Evolutionary conservation across 2,888 invertebrate genomes (phyloP), one percentile per base, ranked within the genome.

Genomic region (Scaptomyza cyrtandrae): DNA sequence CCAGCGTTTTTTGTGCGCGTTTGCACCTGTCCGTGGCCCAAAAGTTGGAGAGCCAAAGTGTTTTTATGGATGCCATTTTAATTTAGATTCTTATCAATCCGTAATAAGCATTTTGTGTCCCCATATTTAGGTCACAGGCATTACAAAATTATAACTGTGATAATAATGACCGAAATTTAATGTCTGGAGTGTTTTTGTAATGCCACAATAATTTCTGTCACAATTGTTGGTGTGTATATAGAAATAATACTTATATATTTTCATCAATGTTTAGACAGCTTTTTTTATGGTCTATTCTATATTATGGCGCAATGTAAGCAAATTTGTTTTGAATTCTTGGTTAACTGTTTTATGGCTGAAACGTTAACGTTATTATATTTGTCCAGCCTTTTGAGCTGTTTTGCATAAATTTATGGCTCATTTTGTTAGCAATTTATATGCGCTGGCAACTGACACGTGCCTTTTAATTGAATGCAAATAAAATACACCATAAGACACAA

Each of bases 391-490:
- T 53, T 37, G 6, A 19, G 24, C 13, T 43, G 54, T 71, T 86
- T 86, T 86, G 81, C 87, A 83, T 83, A 84, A 84, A 78, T 86
- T 70, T 71, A 43, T 46, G 84, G 53, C 78, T 78, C 73, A 80
- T 84, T 86, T 82, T 80, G 78, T 53, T 77, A 53, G 78, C 86
- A 86, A 77, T 82, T 82, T 86, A 77, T 86, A 77, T 82, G 80
- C 80, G 80, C 53, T 52, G 65, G 53, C 59, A 72, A 63, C 66
- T 76, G 79, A 76, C 87, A 87, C 85, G 82, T 72, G 76, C 71
- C 73, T 85, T 88, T 88, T 88, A 88, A 86, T 86, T 86, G 86
- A 83, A 86, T 80, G 88, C 84, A 86, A 88, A 86, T 86, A 86
- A 86, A 88, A 86, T 81, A 71, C 86, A 68, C 76, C 64, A 82